Percentiles rank a stretch among this genome's conserved stretches.
phyloP scores from a whole-genome alignment of 1,140 invertebrate species.

The Drosophila melanica region DNA sequence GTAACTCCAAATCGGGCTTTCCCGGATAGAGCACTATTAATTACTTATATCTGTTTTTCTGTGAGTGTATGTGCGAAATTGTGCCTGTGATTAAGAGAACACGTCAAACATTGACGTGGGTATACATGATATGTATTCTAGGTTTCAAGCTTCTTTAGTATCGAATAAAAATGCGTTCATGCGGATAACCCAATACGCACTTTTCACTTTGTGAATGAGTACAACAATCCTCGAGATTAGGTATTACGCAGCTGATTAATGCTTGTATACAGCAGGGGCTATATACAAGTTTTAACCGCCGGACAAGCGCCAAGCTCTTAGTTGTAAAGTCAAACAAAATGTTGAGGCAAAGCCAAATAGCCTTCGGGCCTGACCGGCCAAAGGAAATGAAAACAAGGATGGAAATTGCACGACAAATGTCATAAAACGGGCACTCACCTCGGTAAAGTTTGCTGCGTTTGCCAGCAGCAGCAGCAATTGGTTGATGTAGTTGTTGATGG shows the following conservation, averaged over 20 bases:
- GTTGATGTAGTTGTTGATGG: constrained; percentile 63
- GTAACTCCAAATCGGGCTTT: too few relatives aligned
- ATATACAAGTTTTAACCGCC: neutral
- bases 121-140: too few relatives aligned
- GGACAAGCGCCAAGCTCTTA: constrained; percentile 3
- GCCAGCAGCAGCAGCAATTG: constrained; percentile 66
- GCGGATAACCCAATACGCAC: neutral
- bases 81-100: too few relatives aligned
- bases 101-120: too few relatives aligned
- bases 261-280: too few relatives aligned
- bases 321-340: constrained; percentile 22
- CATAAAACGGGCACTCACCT: constrained; percentile 83
- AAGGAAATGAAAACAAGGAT: constrained; percentile 19
- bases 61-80: too few relatives aligned
- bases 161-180: too few relatives aligned
- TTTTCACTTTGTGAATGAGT: neutral
- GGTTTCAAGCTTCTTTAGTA: too few relatives aligned
- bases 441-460: constrained; percentile 81
- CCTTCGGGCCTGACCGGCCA: constrained; percentile 13
- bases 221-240: neutral
- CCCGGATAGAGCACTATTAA: too few relatives aligned
- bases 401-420: constrained; percentile 69
- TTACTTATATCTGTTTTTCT: too few relatives aligned
- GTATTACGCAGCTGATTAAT: neutral
- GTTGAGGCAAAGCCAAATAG: constrained; percentile 26